A percentile compares a stretch with the other conserved stretches of the same genome.
Evolutionary conservation across 2,113 vertebrate species (phyloP).

Genomic region (Todiramphus chloris): DNA sequence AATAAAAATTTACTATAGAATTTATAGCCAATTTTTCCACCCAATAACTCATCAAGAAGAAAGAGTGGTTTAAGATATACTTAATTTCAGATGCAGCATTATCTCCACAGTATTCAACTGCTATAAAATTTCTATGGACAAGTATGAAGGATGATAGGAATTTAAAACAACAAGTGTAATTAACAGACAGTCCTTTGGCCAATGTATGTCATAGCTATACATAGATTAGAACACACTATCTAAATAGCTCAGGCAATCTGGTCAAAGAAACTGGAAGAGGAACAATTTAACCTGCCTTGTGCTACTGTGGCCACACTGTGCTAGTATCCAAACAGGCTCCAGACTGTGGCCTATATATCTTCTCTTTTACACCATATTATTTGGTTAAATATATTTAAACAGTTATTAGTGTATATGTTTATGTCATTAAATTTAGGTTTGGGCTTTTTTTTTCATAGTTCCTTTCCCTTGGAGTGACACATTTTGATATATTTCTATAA

Average conservation of each 20-base stretch:
- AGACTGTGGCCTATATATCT: not conserved
- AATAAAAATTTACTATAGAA: not conserved
- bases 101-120: not conserved
- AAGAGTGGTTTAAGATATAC: not conserved
- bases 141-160: not conserved
- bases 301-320: not conserved
- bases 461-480: not conserved
- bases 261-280: not conserved
- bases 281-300: not conserved
- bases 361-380: not conserved
- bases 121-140: not conserved
- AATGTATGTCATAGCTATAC: not conserved
- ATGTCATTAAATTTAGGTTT: not conserved
- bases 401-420: not conserved
- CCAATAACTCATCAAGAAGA: not conserved
- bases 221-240: not conserved
- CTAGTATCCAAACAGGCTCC: not conserved
- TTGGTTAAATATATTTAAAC: not conserved
- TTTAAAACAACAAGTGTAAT: not conserved
- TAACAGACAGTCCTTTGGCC: not conserved
- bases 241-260: not conserved
- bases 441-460: rapidly evolving
- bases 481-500: not conserved
- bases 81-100: not conserved
- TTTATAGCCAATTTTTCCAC: not conserved